phyloP scores from a whole-genome alignment of 2,797 vertebrate genomes.

The Psittacula echo region DNA sequence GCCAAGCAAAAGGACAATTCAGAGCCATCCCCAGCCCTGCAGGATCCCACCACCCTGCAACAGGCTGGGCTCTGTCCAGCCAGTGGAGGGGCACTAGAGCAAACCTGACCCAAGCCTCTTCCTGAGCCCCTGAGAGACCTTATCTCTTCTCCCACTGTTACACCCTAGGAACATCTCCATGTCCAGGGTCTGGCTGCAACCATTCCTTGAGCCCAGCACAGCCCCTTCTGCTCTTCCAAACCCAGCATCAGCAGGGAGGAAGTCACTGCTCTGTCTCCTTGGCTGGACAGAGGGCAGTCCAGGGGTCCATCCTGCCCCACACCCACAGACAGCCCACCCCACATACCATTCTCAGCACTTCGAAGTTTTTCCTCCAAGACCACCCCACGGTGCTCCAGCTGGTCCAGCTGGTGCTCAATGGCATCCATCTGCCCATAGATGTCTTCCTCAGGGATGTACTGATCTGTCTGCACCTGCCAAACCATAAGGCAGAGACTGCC shows the following conservation, averaged over 20 bases:
- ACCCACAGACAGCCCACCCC: background rate
- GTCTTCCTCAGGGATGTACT: constrained; percentile 80
- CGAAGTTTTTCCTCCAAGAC: constrained; percentile 87
- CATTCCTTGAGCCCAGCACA: background rate
- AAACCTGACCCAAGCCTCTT: background rate
- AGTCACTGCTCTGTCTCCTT: background rate
- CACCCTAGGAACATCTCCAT: background rate
- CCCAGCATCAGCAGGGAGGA: background rate
- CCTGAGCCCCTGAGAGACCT: background rate
- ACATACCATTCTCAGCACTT: constrained; percentile 79
- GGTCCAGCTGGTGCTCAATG: constrained; percentile 84
- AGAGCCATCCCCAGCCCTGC: background rate
- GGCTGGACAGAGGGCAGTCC: background rate
- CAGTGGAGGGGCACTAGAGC: background rate
- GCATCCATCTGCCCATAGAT: constrained; percentile 85
- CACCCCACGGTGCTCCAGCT: constrained; percentile 85
- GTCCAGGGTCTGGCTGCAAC: background rate
- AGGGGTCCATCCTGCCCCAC: background rate
- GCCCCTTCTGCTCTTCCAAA: background rate
- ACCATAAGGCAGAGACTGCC: background rate
- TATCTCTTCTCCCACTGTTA: background rate
- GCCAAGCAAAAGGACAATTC: constrained; percentile 39
- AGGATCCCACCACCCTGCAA: background rate
- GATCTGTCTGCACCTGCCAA: constrained; percentile 89
- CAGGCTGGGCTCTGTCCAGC: background rate